These are phyloP conservation scores for Trochalopteron elliotii DNA, from an alignment of 2,113 vertebrate genomes.

Conservation along the genomic window DNA sequence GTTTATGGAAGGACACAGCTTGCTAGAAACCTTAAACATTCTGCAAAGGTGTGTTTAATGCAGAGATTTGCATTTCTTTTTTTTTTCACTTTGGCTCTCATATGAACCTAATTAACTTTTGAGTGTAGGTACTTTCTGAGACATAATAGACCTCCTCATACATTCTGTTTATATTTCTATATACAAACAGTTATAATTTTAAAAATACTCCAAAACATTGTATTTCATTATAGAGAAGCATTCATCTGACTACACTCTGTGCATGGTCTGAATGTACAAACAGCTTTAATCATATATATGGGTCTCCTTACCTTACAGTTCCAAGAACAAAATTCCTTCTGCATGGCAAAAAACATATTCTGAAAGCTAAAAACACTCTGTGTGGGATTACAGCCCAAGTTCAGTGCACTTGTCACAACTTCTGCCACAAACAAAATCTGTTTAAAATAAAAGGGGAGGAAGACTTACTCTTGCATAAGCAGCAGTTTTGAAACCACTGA, in stretches of 20 bases:
- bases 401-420: background rate
- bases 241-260: background rate
- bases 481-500: background rate
- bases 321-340: background rate
- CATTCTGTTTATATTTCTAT: background rate
- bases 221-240: background rate
- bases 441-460: background rate
- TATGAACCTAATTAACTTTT: background rate
- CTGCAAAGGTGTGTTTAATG: background rate
- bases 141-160: background rate
- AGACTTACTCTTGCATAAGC: background rate
- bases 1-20: background rate
- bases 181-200: background rate
- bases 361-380: background rate
- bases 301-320: background rate
- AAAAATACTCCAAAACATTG: background rate
- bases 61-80: background rate
- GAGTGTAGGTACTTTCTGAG: background rate
- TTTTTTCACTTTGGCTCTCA: background rate
- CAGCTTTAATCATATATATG: background rate
- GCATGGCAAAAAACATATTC: background rate
- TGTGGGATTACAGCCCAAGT: background rate
- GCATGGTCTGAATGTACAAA: conserved; percentile 9
- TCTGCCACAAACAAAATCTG: background rate
- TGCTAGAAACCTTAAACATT: background rate